Evolutionary conservation across 2,888 invertebrate species (phyloP).

Genomic region (Drosophila pseudotakahashii): DNA sequence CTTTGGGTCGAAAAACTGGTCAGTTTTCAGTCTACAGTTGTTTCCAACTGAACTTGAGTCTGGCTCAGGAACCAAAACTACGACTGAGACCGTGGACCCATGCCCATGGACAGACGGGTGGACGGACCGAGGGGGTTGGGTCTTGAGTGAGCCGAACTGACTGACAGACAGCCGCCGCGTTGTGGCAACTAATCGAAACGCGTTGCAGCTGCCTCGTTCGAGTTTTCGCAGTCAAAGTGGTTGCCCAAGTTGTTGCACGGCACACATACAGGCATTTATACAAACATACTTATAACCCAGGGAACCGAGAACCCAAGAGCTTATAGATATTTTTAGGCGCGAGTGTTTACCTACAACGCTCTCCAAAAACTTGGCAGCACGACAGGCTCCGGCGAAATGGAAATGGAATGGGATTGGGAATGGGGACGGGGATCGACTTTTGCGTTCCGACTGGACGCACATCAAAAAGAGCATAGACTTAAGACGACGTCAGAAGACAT

Average conservation of each 20-base stretch:
- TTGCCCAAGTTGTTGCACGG: conserved; percentile 69
- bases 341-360: conserved; percentile 75
- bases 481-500: conserved; percentile 68
- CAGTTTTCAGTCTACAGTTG: neutral
- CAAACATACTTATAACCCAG: conserved; percentile 7
- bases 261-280: conserved; percentile 42
- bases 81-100: conserved; percentile 18
- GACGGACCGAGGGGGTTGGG: conserved; percentile 28
- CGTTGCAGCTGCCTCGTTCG: conserved; percentile 72
- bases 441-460: conserved; percentile 75
- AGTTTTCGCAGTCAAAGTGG: conserved; percentile 61
- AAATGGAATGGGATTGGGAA: neutral
- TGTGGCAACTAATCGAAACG: conserved; percentile 76
- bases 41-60: conserved; percentile 10
- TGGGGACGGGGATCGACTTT: conserved; percentile 29
- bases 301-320: conserved; percentile 49
- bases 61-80: conserved; percentile 22
- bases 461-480: conserved; percentile 47
- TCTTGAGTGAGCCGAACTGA: conserved; percentile 50
- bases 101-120: neutral
- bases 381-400: conserved; percentile 30
- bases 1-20: conserved; percentile 9
- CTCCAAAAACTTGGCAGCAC: conserved; percentile 66
- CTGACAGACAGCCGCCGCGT: conserved; percentile 61
- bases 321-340: conserved; percentile 78